Base-by-base conservation (phyloP, 37 sponge, comb jelly and placozoan species). In the Tethya wilhelma region DNA sequence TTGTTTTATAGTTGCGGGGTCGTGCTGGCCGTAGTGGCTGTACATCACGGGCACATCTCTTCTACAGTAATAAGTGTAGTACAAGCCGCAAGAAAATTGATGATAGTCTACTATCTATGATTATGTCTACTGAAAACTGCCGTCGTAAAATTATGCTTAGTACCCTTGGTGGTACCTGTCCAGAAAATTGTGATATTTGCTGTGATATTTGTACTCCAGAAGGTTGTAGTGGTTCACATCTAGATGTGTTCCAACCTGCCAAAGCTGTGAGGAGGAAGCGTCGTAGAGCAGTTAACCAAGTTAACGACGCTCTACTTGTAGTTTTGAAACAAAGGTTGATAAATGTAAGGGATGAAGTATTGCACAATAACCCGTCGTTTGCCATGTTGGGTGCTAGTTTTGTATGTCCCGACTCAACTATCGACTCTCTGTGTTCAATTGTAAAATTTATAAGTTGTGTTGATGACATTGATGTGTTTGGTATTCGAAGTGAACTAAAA, bases 11-110 rank as follows among this genome's bases (percentile, higher is more conserved):
- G 73, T 11, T 71, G 29, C 44, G 20, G 42, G 73, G 73, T 45
- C 22, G 73, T 5, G 73, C 73, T 71, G 73, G 73, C 19, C 49
- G 73, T 42, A 26, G 30, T 49, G 73, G 73, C 11, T 26, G 56
- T 11, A 6, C 11, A 26, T n/a, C 73, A 29, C 20, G 73, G 32
- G 73, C 55, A 26, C 73, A 71, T 25, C 30, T 71, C 8, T 68
- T 68, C 23, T 68, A 68, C 33, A n/a, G n/a, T n/a, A n/a, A n/a
- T n/a, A n/a, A n/a, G n/a, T n/a, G n/a, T n/a, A 68, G 9, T 9
- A 7, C 69, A 17, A 68, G 23, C 6, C 69, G 6, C 7, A 68
- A 29, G 37, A 9, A n/a, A 39, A 23, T 37, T n/a, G 40, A 34
- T 8, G 20, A 34, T n/a, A 23, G 9, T 29, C 23, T 68, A 14